A percentile compares a stretch with the other conserved stretches of the same genome.
These are phyloP conservation scores for Raja brachyura DNA, from an alignment of 2,113 vertebrate genomes.

Conservation along the genomic window DNA sequence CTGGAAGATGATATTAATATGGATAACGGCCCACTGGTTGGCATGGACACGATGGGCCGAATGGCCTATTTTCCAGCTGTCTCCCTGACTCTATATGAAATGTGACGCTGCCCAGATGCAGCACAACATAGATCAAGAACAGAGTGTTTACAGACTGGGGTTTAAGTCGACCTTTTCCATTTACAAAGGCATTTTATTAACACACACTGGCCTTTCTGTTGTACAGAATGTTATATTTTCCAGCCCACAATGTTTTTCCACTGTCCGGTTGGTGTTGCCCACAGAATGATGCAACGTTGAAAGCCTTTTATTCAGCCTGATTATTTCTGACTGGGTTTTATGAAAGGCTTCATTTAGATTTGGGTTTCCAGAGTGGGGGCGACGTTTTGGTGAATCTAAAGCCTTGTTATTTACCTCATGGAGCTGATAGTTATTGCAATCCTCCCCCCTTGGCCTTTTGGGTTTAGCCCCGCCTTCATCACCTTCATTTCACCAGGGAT, in stretches of 20 bases:
- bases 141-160: background rate
- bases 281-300: conserved; percentile 1
- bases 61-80: too few relatives aligned
- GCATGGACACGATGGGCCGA: too few relatives aligned
- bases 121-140: background rate
- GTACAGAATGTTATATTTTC: background rate
- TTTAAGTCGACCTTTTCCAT: too few relatives aligned
- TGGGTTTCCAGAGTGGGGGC: background rate
- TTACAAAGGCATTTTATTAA: background rate
- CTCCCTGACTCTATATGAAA: too few relatives aligned
- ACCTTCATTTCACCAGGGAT: background rate
- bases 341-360: background rate
- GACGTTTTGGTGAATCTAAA: background rate
- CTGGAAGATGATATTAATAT: too few relatives aligned
- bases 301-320: conserved; percentile 24
- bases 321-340: conserved; percentile 14
- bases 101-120: background rate
- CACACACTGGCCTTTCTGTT: conserved; percentile 12
- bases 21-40: too few relatives aligned
- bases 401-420: background rate
- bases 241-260: conserved; percentile 14
- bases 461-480: background rate
- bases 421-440: background rate
- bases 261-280: conserved; percentile 13
- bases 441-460: background rate